phyloP scores from a whole-genome alignment of 2,797 vertebrate genomes.

The Hybognathus amarus region DNA sequence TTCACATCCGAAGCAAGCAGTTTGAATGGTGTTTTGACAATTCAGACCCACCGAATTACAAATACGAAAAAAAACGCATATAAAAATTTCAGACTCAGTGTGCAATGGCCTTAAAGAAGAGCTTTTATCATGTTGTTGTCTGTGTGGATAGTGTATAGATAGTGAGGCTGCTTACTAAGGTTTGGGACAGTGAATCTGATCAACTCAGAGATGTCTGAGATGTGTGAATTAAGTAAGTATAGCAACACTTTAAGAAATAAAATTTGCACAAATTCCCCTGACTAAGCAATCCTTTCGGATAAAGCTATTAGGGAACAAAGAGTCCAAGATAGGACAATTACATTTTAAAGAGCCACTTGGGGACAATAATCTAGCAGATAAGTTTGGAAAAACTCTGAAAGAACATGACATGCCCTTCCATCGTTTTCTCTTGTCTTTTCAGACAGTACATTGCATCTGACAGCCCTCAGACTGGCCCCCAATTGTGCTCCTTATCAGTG shows the following conservation, averaged over 20 bases:
- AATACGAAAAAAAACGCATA: no score
- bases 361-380: slow-evolving; percentile 19
- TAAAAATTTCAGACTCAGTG: no score
- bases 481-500: slow-evolving; percentile 63
- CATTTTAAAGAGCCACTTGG: slow-evolving; percentile 34
- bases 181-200: neutral
- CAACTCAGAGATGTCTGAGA: neutral
- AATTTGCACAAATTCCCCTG: neutral
- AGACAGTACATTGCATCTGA: slow-evolving; percentile 55
- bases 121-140: neutral
- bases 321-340: slow-evolving; percentile 6
- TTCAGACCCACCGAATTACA: no score
- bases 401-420: slow-evolving; percentile 15
- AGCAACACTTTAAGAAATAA: neutral
- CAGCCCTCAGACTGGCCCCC: slow-evolving; percentile 53
- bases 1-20: no score
- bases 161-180: neutral
- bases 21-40: no score
- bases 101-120: neutral
- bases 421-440: slow-evolving; percentile 35
- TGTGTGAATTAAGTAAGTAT: neutral
- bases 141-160: neutral
- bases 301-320: slow-evolving; percentile 17
- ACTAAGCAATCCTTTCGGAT: neutral
- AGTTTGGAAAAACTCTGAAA: slow-evolving; percentile 21